Conservation (phyloP, 2,888 invertebrate genomes). For the Schizaphis graminum region DNA sequence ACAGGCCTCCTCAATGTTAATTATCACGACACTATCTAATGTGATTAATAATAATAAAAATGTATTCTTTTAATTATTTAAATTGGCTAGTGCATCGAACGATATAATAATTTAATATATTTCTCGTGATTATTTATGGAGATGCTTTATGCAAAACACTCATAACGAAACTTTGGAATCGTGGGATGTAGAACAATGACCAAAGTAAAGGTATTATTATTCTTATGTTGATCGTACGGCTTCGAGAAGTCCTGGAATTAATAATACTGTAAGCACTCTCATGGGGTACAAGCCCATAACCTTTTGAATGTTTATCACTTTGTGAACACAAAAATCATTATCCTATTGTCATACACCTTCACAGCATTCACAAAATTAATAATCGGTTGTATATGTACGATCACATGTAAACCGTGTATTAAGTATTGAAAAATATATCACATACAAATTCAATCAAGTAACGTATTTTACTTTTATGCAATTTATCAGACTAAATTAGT, state of each 20-base stretch:
- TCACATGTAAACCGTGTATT: too few species aligned
- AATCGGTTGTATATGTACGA: neutral
- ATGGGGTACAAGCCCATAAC: neutral
- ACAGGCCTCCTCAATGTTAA: neutral
- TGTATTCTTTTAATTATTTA: slow-evolving; percentile 20
- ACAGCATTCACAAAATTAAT: neutral
- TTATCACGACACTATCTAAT: neutral
- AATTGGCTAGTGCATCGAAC: neutral
- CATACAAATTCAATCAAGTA: neutral
- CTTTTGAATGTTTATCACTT: neutral
- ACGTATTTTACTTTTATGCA: neutral
- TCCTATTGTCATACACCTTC: neutral
- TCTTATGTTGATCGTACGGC: neutral
- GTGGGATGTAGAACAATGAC: neutral
- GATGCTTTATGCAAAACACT: neutral
- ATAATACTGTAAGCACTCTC: neutral
- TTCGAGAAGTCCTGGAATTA: slow-evolving; percentile 18
- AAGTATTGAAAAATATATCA: neutral
- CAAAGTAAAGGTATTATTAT: neutral
- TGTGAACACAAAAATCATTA: neutral
- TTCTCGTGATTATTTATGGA: neutral
- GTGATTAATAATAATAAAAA: neutral
- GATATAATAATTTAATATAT: neutral
- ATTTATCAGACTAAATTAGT: neutral
- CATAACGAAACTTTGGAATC: slow-evolving; percentile 8